phyloP scores from a whole-genome alignment of 2,113 vertebrate species.

The Acrocephalus kingi region DNA sequence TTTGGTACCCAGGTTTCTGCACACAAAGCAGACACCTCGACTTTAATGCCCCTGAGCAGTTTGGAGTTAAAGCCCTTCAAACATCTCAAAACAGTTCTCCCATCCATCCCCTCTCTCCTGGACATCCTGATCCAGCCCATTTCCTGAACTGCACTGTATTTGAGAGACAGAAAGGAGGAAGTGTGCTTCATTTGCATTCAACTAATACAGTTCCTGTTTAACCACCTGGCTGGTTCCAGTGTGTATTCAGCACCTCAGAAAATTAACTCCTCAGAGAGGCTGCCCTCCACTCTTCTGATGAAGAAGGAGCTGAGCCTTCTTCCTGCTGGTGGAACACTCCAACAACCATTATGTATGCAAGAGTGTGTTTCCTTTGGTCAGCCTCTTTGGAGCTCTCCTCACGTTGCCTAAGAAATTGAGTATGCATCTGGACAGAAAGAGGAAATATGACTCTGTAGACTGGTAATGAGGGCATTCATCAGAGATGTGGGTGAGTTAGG shows the following conservation, averaged over 20 bases:
- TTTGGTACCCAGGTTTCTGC: not conserved
- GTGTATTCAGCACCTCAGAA: not conserved
- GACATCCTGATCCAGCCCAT: not conserved
- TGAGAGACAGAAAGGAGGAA: not conserved
- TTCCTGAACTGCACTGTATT: not conserved
- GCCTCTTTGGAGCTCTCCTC: conserved; percentile 12
- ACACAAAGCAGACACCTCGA: rapidly evolving
- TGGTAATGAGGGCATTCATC: conserved; percentile 44
- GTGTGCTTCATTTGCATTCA: not conserved
- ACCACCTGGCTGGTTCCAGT: not conserved
- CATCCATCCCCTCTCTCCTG: not conserved
- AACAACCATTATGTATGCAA: not conserved
- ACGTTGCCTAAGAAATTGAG: not conserved
- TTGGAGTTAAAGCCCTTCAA: not conserved
- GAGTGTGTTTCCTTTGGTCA: not conserved
- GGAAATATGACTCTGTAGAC: conserved; percentile 8
- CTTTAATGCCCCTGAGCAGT: not conserved
- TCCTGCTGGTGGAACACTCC: not conserved
- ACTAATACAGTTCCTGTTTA: not conserved
- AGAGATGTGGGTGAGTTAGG: conserved; percentile 4
- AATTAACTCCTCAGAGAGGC: not conserved
- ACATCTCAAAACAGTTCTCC: not conserved
- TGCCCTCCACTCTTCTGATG: not conserved
- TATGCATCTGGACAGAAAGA: conserved; percentile 19
- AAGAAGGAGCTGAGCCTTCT: not conserved